Conservation (phyloP, 2,888 invertebrate genomes). For the Dynastes tityus region DNA sequence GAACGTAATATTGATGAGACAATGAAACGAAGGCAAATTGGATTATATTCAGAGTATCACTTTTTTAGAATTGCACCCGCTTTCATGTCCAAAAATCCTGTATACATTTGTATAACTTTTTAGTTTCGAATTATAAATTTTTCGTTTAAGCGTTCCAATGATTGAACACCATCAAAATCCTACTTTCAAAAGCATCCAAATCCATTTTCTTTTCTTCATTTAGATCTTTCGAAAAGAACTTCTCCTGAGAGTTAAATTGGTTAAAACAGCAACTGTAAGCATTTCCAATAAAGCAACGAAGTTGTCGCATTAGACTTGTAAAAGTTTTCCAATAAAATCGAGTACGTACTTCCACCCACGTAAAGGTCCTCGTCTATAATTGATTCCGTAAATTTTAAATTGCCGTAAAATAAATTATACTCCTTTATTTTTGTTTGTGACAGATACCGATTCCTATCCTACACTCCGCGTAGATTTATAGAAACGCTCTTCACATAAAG, state of each 20-base stretch:
- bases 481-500: too few relatives aligned
- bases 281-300: not conserved
- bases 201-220: too few relatives aligned
- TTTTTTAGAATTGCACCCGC: too few relatives aligned
- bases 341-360: not conserved
- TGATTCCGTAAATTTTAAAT: conserved; percentile 17
- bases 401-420: not conserved
- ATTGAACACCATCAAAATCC: not conserved
- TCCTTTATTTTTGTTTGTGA: not conserved
- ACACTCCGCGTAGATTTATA: not conserved
- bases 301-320: not conserved
- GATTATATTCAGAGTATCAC: too few relatives aligned
- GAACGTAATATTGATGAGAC: too few relatives aligned
- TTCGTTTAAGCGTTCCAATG: not conserved
- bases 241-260: not conserved
- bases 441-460: not conserved
- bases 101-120: too few relatives aligned
- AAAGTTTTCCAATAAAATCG: conserved; percentile 21
- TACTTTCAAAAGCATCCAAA: too few relatives aligned
- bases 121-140: too few relatives aligned
- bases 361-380: not conserved
- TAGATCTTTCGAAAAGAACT: not conserved
- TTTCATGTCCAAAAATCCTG: too few relatives aligned
- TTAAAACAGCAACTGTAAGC: not conserved
- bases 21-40: too few relatives aligned